phyloP scores from a whole-genome alignment of 2,797 vertebrate genomes.

The Heterohyrax brucei region DNA sequence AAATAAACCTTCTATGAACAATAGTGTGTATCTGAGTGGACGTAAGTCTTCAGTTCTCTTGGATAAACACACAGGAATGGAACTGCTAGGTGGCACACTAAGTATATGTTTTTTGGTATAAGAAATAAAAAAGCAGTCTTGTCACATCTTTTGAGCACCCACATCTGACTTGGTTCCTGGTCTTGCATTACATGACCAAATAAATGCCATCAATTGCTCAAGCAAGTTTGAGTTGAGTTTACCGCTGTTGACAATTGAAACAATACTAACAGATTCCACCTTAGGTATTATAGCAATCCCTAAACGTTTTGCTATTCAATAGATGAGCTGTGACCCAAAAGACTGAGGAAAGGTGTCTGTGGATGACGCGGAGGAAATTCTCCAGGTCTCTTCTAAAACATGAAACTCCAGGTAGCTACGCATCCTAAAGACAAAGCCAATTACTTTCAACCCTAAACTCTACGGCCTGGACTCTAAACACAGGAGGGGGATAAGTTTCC shows the following conservation, averaged over 20 bases:
- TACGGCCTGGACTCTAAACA: background rate
- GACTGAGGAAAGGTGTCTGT: background rate
- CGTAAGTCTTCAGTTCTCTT: conserved; percentile 64
- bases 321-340: background rate
- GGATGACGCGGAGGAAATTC: fast-evolving
- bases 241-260: background rate
- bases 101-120: background rate
- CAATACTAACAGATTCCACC: background rate
- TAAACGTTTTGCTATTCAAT: background rate
- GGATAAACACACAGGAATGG: conserved; percentile 18
- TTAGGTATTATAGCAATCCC: background rate
- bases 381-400: background rate
- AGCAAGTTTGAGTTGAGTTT: conserved; percentile 8
- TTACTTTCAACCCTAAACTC: background rate
- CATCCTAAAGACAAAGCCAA: background rate
- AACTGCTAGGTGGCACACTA: conserved; percentile 19
- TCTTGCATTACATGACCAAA: conserved; percentile 1
- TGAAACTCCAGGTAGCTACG: background rate
- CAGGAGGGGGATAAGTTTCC: background rate
- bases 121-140: conserved; percentile 70
- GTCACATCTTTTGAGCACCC: conserved; percentile 20
- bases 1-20: conserved; percentile 57
- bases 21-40: background rate
- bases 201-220: conserved; percentile 11
- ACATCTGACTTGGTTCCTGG: background rate